phyloP scores from a whole-genome alignment of 1,140 invertebrate genomes.

The Drosophila aff. region DNA sequence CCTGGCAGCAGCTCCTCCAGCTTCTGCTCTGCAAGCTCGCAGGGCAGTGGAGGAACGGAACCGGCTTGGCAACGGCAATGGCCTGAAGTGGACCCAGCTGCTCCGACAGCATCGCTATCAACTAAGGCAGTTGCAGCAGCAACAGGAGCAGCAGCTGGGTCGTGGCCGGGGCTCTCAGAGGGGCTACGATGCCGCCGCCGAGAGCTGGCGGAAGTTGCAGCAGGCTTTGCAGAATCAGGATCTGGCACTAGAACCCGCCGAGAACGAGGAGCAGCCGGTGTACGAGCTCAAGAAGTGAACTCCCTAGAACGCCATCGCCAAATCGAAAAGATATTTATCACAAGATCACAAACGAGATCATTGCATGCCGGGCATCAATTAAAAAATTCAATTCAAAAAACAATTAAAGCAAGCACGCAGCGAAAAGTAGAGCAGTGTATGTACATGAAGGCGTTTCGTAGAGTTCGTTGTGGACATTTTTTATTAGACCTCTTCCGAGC shows the following conservation, averaged over 20 bases:
- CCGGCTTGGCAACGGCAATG: constrained; percentile 32
- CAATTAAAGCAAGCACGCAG: constrained; percentile 14
- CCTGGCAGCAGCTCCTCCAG: constrained; percentile 18
- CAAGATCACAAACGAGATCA: constrained; percentile 36
- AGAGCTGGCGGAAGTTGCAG: constrained; percentile 72
- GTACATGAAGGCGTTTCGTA: constrained; percentile 26
- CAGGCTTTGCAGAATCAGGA: constrained; percentile 35
- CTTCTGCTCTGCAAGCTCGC: not conserved
- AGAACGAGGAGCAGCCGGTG: constrained; percentile 54
- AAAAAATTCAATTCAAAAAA: constrained; percentile 35
- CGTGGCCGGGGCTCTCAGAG: constrained; percentile 33
- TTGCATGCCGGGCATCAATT: constrained; percentile 67
- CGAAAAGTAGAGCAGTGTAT: constrained; percentile 15
- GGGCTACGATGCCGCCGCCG: constrained; percentile 53
- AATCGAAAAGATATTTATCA: constrained; percentile 72
- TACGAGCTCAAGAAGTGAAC: constrained; percentile 70
- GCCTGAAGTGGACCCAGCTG: constrained; percentile 60
- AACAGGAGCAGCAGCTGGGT: constrained; percentile 26
- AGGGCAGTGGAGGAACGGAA: constrained; percentile 14
- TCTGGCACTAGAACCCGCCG: constrained; percentile 19
- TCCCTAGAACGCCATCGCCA: constrained; percentile 18
- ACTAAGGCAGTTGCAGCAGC: constrained; percentile 46
- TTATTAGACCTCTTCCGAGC: constrained; percentile 33
- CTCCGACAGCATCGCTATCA: constrained; percentile 64
- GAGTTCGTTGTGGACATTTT: constrained; percentile 36